These are phyloP conservation scores for Scolopax mira DNA, from an alignment of 2,113 vertebrate genomes.

Conservation along the genomic window DNA sequence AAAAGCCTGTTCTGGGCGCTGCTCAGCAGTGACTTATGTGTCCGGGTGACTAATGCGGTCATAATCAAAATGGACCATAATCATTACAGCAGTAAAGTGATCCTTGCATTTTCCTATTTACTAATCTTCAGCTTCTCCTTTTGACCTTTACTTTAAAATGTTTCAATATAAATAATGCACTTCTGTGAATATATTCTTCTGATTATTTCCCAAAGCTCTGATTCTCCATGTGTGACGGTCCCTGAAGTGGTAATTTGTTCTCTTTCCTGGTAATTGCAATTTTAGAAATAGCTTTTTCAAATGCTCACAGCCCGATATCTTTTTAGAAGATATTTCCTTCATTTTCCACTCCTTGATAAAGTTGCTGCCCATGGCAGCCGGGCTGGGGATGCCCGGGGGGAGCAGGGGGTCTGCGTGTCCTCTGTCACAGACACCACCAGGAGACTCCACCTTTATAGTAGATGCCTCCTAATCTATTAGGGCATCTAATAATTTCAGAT, in stretches of 20 bases:
- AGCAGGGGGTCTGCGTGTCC: neutral
- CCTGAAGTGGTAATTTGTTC: slow-evolving; percentile 79
- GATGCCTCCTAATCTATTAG: neutral
- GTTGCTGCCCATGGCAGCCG: accelerated
- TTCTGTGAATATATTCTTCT: slow-evolving; percentile 73
- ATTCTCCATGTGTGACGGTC: slow-evolving; percentile 72
- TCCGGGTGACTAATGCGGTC: neutral
- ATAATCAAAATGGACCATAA: slow-evolving; percentile 16
- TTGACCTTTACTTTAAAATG: slow-evolving; percentile 71
- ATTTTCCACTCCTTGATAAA: neutral
- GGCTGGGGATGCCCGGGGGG: neutral
- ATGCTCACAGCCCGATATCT: slow-evolving; percentile 58
- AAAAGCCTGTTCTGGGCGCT: neutral
- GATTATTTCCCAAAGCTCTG: slow-evolving; percentile 72
- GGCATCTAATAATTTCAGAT: neutral
- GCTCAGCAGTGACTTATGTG: neutral
- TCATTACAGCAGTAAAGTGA: neutral
- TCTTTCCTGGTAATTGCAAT: slow-evolving; percentile 77
- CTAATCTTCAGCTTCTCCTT: slow-evolving; percentile 65
- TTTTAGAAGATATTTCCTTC: neutral
- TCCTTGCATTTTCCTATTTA: slow-evolving; percentile 46
- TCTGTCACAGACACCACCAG: neutral
- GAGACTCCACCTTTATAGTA: neutral
- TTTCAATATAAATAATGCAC: slow-evolving; percentile 75
- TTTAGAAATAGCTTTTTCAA: slow-evolving; percentile 76